These are phyloP conservation scores for Drosophila mulleri DNA, from an alignment of 2,888 invertebrate genomes.

Conservation along the genomic window DNA sequence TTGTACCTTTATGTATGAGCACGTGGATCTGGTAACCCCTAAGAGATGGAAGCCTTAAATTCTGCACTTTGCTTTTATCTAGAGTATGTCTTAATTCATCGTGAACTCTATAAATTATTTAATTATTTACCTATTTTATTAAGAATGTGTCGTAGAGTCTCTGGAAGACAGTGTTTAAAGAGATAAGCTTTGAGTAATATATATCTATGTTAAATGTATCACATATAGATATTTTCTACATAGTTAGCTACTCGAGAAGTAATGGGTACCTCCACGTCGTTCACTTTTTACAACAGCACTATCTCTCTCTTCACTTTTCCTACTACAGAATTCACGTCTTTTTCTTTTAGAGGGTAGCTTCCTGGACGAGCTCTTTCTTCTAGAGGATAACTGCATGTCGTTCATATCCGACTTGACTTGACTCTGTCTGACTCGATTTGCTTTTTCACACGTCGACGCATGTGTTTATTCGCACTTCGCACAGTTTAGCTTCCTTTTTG, in stretches of 20 bases:
- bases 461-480: slow-evolving; percentile 70
- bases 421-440: background rate
- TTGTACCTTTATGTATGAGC: background rate
- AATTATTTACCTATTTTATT: too few species aligned
- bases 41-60: background rate
- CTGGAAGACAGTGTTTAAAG: too few species aligned
- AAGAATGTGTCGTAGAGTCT: too few species aligned
- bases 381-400: background rate
- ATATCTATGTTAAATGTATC: too few species aligned
- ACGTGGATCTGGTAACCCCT: background rate
- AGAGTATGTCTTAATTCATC: background rate
- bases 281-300: background rate
- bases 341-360: background rate
- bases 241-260: too few species aligned
- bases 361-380: background rate
- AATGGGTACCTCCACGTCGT: too few species aligned
- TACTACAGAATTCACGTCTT: too few species aligned
- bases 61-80: background rate
- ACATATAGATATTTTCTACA: too few species aligned
- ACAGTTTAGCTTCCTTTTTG: slow-evolving; percentile 8
- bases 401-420: background rate
- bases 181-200: too few species aligned
- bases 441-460: slow-evolving; percentile 56
- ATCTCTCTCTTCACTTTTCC: background rate
- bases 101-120: background rate